Conservation (phyloP, 2,113 vertebrate genomes). For the human (Homo sapiens) region DNA sequence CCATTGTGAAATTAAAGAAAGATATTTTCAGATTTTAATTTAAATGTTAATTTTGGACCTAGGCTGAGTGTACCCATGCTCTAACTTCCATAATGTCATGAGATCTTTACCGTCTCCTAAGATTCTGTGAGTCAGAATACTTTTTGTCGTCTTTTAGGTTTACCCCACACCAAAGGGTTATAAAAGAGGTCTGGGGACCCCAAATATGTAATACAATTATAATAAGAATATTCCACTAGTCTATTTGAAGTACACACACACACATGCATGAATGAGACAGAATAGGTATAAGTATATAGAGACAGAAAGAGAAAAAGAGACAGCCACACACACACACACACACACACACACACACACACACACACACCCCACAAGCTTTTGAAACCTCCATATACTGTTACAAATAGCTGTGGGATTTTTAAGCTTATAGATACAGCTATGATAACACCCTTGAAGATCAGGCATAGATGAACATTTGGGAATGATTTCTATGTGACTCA, state of each 20-base stretch:
- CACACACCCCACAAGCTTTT: not conserved
- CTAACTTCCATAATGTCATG: not conserved
- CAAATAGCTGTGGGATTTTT: not conserved
- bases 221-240: not conserved
- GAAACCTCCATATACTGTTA: not conserved
- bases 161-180: not conserved
- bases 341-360: too few species aligned
- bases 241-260: not conserved
- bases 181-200: not conserved
- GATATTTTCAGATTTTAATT: conserved; percentile 32
- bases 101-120: not conserved
- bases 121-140: not conserved
- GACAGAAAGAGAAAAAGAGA: not conserved
- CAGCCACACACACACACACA: not conserved
- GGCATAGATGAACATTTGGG: not conserved
- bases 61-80: not conserved
- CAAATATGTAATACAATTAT: not conserved
- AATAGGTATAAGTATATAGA: not conserved
- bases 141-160: not conserved
- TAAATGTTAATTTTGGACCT: not conserved
- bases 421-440: not conserved
- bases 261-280: not conserved
- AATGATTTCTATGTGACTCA: not conserved
- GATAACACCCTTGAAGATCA: not conserved
- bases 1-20: not conserved